These are phyloP conservation scores for Euclidia mi DNA, from an alignment of 2,888 invertebrate genomes.

Conservation along the genomic window DNA sequence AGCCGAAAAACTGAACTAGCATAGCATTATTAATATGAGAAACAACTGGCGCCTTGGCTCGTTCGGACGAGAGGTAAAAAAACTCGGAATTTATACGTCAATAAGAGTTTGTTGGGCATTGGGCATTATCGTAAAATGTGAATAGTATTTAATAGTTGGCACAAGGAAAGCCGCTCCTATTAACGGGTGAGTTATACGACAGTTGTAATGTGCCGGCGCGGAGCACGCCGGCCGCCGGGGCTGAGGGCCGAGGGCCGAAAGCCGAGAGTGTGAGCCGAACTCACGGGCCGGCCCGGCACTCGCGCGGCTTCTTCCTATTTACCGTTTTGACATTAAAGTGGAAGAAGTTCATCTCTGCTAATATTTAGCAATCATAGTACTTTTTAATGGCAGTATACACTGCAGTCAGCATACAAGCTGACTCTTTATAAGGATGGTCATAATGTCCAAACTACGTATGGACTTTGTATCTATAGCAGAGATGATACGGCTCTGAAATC, in stretches of 20 bases:
- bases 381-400: too few species aligned
- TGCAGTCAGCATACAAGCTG: too few species aligned
- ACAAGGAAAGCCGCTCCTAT: slow-evolving; percentile 86
- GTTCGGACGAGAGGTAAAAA: slow-evolving; percentile 71
- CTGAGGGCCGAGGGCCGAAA: slow-evolving; percentile 20
- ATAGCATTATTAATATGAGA: slow-evolving; percentile 81
- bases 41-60: slow-evolving; percentile 87
- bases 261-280: slow-evolving; percentile 12
- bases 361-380: too few species aligned
- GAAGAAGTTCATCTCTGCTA: background rate
- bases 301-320: slow-evolving; percentile 11
- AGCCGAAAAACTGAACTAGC: slow-evolving; percentile 83
- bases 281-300: too few species aligned
- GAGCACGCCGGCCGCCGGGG: slow-evolving; percentile 23
- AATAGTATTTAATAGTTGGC: slow-evolving; percentile 87
- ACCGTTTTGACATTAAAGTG: background rate
- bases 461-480: too few species aligned
- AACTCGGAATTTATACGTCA: slow-evolving; percentile 85
- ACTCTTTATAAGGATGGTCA: too few species aligned
- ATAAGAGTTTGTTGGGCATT: slow-evolving; percentile 84
- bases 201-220: slow-evolving; percentile 69
- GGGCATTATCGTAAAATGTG: slow-evolving; percentile 87
- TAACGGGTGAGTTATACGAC: slow-evolving; percentile 85
- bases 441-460: too few species aligned
- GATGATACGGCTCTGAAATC: too few species aligned